These are phyloP conservation scores for Mormyrops boulengeri DNA, from an alignment of 2,797 vertebrate species.

Conservation along the genomic window DNA sequence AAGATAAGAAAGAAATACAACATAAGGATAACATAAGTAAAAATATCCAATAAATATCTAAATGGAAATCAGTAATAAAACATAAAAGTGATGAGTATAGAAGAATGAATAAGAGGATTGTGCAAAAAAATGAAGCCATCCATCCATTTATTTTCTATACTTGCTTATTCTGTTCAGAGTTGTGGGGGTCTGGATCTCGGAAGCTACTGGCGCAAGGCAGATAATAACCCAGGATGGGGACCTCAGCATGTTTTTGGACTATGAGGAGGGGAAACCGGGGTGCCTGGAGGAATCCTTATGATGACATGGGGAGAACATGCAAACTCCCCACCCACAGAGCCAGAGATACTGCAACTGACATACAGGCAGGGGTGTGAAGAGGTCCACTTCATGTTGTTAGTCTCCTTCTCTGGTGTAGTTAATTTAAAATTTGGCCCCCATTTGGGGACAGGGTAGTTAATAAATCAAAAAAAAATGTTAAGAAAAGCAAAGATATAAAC, in stretches of 20 bases:
- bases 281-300: background rate
- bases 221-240: background rate
- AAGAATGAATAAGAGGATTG: too few relatives aligned
- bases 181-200: background rate
- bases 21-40: background rate
- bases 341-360: background rate
- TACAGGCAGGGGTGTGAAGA: background rate
- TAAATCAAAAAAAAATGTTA: background rate
- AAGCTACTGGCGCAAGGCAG: background rate
- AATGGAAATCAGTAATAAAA: background rate
- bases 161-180: background rate
- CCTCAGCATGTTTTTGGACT: background rate
- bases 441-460: background rate
- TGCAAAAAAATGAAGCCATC: background rate
- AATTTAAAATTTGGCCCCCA: background rate
- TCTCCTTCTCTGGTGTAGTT: background rate
- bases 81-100: background rate
- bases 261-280: background rate
- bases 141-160: background rate
- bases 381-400: background rate
- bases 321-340: background rate
- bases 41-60: background rate
- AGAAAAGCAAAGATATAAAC: background rate
- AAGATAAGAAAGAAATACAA: background rate
- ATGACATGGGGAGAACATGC: background rate